These are phyloP conservation scores for Semibalanus balanoides DNA, from an alignment of 1,140 invertebrate species.

Conservation along the genomic window DNA sequence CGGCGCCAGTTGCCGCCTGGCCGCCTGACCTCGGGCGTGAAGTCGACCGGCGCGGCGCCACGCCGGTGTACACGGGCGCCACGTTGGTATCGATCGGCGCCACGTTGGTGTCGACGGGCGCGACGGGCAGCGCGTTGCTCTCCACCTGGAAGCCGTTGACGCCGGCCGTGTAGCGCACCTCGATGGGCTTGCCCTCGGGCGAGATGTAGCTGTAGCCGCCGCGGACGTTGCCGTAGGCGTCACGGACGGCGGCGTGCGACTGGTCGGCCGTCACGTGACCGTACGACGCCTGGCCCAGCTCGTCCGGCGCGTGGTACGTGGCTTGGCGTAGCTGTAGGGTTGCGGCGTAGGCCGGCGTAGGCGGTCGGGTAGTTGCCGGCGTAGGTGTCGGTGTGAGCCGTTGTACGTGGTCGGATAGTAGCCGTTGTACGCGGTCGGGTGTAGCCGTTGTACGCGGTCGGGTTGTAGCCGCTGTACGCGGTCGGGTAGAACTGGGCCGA, in stretches of 20 bases:
- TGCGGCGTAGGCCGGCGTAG: no score
- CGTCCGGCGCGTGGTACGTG: constrained; percentile 47
- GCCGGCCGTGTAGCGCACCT: constrained; percentile 36
- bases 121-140: constrained; percentile 35
- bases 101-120: constrained; percentile 15
- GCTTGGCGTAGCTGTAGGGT: no score
- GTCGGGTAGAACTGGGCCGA: no score
- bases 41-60: constrained; percentile 9
- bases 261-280: constrained; percentile 16
- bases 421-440: no score
- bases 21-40: constrained; percentile 10
- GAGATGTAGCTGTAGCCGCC: constrained; percentile 34
- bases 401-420: no score
- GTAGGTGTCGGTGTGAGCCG: no score
- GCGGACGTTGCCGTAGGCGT: constrained; percentile 18
- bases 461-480: no score
- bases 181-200: constrained; percentile 36
- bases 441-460: no score
- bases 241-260: constrained; percentile 10
- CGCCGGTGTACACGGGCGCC: not conserved
- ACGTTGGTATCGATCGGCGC: no score
- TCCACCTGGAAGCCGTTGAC: constrained; percentile 38
- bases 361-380: no score
- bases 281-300: constrained; percentile 26
- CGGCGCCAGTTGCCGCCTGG: constrained; percentile 12